A percentile compares a stretch with the other conserved stretches of the same genome.
phyloP scores from a whole-genome alignment of 2,888 invertebrate genomes.

The Pycnomerus fuliginosus region DNA sequence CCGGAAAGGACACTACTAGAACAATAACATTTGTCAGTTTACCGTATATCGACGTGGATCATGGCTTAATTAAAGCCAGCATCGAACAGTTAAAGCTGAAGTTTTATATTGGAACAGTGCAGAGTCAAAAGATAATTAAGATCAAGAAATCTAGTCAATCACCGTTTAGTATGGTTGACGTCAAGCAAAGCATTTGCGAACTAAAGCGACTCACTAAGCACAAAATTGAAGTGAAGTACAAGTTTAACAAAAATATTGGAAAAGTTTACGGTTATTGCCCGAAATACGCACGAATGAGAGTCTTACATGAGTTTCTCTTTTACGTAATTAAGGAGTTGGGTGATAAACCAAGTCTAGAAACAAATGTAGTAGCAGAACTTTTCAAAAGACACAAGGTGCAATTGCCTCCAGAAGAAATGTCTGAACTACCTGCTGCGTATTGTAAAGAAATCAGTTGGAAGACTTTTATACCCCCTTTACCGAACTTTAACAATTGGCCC shows the following conservation, averaged over 20 bases:
- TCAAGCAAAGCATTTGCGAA: constrained; percentile 34
- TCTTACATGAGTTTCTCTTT: constrained; percentile 68
- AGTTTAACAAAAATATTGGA: constrained; percentile 41
- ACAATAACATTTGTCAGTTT: constrained; percentile 58
- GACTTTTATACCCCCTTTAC: constrained; percentile 71
- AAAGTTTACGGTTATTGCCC: constrained; percentile 58
- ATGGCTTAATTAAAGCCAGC: constrained; percentile 58
- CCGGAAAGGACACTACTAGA: constrained; percentile 51
- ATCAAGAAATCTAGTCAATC: constrained; percentile 31
- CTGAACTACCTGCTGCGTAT: constrained; percentile 55
- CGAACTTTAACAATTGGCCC: constrained; percentile 57
- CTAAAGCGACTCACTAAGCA: constrained; percentile 25
- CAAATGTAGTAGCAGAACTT: constrained; percentile 44
- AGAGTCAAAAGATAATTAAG: constrained; percentile 13
- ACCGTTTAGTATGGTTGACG: constrained; percentile 28
- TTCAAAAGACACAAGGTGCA: constrained; percentile 28
- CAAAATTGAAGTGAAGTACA: constrained; percentile 8
- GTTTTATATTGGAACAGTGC: constrained; percentile 46
- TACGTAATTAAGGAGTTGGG: constrained; percentile 62
- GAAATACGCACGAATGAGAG: constrained; percentile 66
- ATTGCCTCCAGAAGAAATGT: constrained; percentile 48
- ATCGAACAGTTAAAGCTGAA: constrained; percentile 65
- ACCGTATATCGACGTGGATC: constrained; percentile 52
- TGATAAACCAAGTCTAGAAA: constrained; percentile 29
- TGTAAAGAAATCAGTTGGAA: constrained; percentile 63